Evolutionary conservation across 2,888 invertebrate genomes (phyloP), one percentile per base, ranked within the genome.

Genomic region (Blomia tropicalis): DNA sequence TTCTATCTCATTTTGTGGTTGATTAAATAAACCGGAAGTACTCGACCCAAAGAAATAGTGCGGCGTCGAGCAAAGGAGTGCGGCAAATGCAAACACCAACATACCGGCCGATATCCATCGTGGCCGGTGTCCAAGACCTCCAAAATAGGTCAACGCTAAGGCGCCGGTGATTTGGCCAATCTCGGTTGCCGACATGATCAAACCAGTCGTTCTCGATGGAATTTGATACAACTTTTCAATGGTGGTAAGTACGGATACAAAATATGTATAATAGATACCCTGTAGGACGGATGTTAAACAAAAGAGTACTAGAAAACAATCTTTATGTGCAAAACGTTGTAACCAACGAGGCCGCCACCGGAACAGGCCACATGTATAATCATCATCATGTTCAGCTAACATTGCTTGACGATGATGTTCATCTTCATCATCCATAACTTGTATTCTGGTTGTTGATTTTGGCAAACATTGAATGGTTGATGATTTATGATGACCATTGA

Each of bases 71-170:
- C 88, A 88, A 47, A 87, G 83, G 69, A 90, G 83, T 62, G 87
- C 83, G 32, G 88, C 87, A 43, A 85, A 79, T 7, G 88, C 86
- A 72, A 90, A 85, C 67, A 91, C 79, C 53, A 88, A 80, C 86
- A 89, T 89, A 32, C 90, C 88, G 77, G 86, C 85, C 59, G 87
- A 89, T 70, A 91, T 91, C 90, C 90, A 90, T 67, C 87, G 83
- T 59, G 91, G 91, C 69, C 90, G 79, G 76, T 91, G 90, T 7
- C 90, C 90, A 68, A 88, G 84, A 5, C 90, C 90, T 14, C 88
- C 90, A 73, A 86, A 83, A 73, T 91, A 91, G 32, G 89, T 88
- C 69, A 91, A 76, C 70, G 90, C 77, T 70, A 91, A 77, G 62
- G 89, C 86, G 51, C 89, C 89, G 67, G 87, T 85, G 70, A 91